phyloP scores from a whole-genome alignment of 2,797 vertebrate genomes.

The Scolopax bukidnonensis region DNA sequence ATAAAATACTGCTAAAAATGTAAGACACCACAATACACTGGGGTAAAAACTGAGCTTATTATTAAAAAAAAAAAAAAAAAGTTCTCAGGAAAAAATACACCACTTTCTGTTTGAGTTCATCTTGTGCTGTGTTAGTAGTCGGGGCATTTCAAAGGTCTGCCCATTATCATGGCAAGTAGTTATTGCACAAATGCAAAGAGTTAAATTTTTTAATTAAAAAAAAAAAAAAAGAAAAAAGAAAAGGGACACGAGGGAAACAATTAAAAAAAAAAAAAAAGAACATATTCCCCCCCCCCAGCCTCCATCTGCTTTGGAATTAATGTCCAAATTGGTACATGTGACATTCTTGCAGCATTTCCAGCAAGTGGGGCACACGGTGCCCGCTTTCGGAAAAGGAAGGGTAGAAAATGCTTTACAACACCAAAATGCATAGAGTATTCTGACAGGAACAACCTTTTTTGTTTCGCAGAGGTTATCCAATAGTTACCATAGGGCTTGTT shows the following conservation, averaged over 20 bases:
- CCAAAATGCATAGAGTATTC: slow-evolving; percentile 75
- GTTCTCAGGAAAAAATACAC: slow-evolving; percentile 79
- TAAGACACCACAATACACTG: slow-evolving; percentile 79
- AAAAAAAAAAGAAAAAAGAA: not conserved
- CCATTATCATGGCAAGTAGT: slow-evolving; percentile 82
- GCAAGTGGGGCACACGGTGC: slow-evolving; percentile 35
- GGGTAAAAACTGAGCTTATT: slow-evolving; percentile 77
- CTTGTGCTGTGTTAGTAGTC: slow-evolving; percentile 86
- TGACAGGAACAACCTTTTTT: slow-evolving; percentile 33
- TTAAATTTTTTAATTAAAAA: slow-evolving; percentile 70
- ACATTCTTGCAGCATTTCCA: slow-evolving; percentile 62
- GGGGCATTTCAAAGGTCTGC: slow-evolving; percentile 78
- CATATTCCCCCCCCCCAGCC: not conserved
- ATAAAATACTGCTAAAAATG: slow-evolving; percentile 87
- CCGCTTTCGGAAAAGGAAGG: slow-evolving; percentile 20
- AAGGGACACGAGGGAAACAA: slow-evolving; percentile 60
- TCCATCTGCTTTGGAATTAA: slow-evolving; percentile 73
- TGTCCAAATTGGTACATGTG: slow-evolving; percentile 29
- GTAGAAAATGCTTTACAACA: slow-evolving; percentile 41
- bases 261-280: not conserved
- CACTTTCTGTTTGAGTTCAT: slow-evolving; percentile 74
- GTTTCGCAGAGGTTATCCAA: not conserved
- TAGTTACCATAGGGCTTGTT: not conserved
- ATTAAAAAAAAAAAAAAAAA: slow-evolving; percentile 60
- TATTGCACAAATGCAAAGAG: slow-evolving; percentile 84